These are phyloP conservation scores for Stenurella melanura DNA, from an alignment of 2,888 invertebrate genomes.

Conservation along the genomic window DNA sequence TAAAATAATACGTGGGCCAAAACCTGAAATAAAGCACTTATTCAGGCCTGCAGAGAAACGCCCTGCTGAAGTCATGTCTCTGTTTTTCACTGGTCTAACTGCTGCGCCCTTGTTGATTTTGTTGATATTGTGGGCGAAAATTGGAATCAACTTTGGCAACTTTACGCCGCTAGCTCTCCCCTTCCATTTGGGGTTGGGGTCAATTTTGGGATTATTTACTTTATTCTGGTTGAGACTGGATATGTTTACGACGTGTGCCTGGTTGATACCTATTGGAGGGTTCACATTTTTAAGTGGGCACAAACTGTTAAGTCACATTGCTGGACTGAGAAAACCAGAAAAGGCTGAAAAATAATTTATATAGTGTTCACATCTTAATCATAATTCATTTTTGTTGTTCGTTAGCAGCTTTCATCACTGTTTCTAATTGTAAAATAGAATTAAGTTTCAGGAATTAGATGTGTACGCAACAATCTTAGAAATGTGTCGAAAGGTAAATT, in stretches of 20 bases:
- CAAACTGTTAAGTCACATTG: conserved; percentile 89
- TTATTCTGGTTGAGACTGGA: conserved; percentile 94
- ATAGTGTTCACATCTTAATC: conserved; percentile 21
- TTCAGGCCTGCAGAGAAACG: conserved; percentile 95
- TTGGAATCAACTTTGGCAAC: conserved; percentile 90
- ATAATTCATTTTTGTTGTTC: conserved; percentile 14
- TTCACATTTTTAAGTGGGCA: conserved; percentile 96
- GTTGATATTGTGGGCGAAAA: conserved; percentile 88
- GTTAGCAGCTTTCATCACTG: background rate
- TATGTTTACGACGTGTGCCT: conserved; percentile 97
- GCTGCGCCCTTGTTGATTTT: conserved; percentile 89
- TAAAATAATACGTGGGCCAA: conserved; percentile 72
- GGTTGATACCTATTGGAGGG: conserved; percentile 88
- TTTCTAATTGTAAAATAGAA: conserved; percentile 16
- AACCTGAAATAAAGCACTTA: conserved; percentile 83
- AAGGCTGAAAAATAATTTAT: conserved; percentile 54
- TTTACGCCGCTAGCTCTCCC: conserved; percentile 89
- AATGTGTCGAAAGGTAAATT: background rate
- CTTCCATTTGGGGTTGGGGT: conserved; percentile 93
- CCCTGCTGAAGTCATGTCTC: conserved; percentile 90
- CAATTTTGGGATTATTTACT: conserved; percentile 90
- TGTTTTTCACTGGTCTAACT: conserved; percentile 90
- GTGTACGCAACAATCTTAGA: background rate
- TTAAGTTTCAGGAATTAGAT: conserved; percentile 2
- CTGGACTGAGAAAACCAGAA: conserved; percentile 65